Evolutionary conservation across 2,888 invertebrate species (phyloP).

Genomic region (Caenorhabditis drosophilae): DNA sequence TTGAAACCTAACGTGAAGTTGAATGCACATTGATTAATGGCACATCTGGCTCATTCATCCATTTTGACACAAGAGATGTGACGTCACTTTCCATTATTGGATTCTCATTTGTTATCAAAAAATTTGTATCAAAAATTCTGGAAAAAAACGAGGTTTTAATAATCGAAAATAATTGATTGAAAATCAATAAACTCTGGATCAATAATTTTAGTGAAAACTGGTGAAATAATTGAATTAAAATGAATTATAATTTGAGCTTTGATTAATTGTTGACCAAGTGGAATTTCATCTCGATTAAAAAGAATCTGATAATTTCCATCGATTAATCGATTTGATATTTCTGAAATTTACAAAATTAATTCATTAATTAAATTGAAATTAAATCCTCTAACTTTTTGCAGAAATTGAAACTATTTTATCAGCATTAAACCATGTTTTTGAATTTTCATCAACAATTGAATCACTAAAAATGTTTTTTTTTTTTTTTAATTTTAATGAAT

Average conservation of each 20-base stretch:
- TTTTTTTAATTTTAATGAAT: not conserved
- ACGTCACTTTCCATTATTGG: slow-evolving; percentile 28
- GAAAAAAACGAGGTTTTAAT: not conserved
- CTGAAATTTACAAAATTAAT: slow-evolving; percentile 9
- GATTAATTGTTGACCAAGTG: slow-evolving; percentile 17
- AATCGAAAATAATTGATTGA: not conserved
- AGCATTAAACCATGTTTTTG: slow-evolving; percentile 27
- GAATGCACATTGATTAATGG: not conserved
- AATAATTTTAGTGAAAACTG: slow-evolving; percentile 15
- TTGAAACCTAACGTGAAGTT: not conserved
- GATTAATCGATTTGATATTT: slow-evolving; percentile 15
- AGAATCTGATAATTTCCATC: slow-evolving; percentile 26
- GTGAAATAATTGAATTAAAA: slow-evolving; percentile 18
- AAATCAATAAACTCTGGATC: slow-evolving; percentile 18
- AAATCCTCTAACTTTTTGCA: slow-evolving; percentile 7
- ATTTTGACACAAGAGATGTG: slow-evolving; percentile 16
- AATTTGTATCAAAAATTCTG: slow-evolving; percentile 13
- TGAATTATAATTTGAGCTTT: slow-evolving; percentile 26
- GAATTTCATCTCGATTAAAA: slow-evolving; percentile 17
- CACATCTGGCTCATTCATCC: slow-evolving; percentile 8
- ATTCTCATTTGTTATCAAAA: slow-evolving; percentile 15
- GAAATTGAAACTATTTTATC: slow-evolving; percentile 24
- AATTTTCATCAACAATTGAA: slow-evolving; percentile 15
- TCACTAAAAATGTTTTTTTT: slow-evolving; percentile 73
- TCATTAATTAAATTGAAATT: not conserved